A percentile compares a stretch with the other conserved stretches of the same genome.
phyloP scores from a whole-genome alignment of 1,140 invertebrate genomes.

The Monomorium pharaonis region DNA sequence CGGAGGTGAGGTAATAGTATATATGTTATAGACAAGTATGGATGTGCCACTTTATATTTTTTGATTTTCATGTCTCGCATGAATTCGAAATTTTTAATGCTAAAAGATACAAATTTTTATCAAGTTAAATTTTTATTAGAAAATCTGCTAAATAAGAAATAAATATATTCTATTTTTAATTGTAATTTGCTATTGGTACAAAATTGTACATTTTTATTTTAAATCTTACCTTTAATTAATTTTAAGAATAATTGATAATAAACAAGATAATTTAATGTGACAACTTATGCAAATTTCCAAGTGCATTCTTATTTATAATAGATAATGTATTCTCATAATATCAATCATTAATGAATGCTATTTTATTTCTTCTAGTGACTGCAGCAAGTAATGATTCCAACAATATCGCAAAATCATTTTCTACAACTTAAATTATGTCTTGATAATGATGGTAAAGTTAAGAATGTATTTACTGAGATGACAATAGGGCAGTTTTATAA shows the following conservation, averaged over 20 bases:
- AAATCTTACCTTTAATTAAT: neutral
- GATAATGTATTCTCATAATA: neutral
- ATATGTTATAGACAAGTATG: neutral
- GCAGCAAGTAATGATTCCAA: conserved; percentile 86
- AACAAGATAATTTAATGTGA: neutral
- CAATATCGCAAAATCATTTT: conserved; percentile 86
- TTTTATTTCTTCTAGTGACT: conserved; percentile 84
- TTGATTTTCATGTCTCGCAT: neutral
- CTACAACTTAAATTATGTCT: conserved; percentile 85
- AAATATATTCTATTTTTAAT: neutral
- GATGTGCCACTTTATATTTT: neutral
- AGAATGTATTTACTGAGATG: conserved; percentile 85
- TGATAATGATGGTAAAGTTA: conserved; percentile 83
- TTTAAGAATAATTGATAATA: neutral
- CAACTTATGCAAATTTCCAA: neutral
- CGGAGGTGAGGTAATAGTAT: conserved; percentile 75
- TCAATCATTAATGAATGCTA: neutral
- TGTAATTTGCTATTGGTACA: neutral
- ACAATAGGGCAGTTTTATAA: conserved; percentile 87
- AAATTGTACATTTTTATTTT: conserved; percentile 15
- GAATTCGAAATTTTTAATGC: neutral
- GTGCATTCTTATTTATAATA: conserved; percentile 16
- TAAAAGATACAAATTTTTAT: neutral
- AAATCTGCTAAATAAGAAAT: neutral
- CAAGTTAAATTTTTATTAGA: neutral